These are phyloP conservation scores for Benitochromis conjunctus DNA, from an alignment of 2,113 vertebrate genomes.

Conservation along the genomic window DNA sequence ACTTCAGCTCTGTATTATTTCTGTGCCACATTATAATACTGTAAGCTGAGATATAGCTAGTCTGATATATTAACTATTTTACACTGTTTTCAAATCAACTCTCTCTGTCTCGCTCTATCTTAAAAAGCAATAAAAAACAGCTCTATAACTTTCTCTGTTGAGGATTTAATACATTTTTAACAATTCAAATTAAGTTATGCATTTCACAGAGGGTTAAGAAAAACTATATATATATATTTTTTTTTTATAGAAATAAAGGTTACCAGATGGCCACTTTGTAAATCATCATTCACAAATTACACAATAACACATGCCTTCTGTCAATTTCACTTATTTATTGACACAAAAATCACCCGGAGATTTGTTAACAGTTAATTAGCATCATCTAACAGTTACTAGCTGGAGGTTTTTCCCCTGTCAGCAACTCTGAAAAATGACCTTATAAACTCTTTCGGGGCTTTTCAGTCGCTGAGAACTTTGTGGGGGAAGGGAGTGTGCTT, in stretches of 20 bases:
- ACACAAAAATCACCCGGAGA: not conserved
- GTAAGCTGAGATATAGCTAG: not conserved
- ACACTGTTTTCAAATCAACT: rapidly evolving
- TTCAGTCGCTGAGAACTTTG: slow-evolving; percentile 45
- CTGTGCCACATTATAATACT: not conserved
- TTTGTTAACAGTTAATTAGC: not conserved
- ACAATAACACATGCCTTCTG: not conserved
- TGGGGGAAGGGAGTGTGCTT: not conserved
- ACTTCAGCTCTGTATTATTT: not conserved
- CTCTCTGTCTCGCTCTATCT: not conserved
- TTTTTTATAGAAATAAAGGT: not conserved
- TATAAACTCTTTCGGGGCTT: not conserved
- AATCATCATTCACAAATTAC: not conserved
- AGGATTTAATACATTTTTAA: not conserved
- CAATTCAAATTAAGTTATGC: not conserved
- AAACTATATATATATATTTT: no score
- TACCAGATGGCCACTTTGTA: not conserved
- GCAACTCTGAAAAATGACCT: not conserved
- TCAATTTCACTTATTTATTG: not conserved
- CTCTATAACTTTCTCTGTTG: not conserved
- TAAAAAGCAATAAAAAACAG: not conserved
- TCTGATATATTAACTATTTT: not conserved
- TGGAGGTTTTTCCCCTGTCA: not conserved
- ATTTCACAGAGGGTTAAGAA: not conserved
- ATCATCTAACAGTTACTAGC: not conserved